Evolutionary conservation across 2,797 vertebrate genomes (phyloP), one percentile per base, ranked within the genome.

Genomic region (Eutrigla gurnardus): DNA sequence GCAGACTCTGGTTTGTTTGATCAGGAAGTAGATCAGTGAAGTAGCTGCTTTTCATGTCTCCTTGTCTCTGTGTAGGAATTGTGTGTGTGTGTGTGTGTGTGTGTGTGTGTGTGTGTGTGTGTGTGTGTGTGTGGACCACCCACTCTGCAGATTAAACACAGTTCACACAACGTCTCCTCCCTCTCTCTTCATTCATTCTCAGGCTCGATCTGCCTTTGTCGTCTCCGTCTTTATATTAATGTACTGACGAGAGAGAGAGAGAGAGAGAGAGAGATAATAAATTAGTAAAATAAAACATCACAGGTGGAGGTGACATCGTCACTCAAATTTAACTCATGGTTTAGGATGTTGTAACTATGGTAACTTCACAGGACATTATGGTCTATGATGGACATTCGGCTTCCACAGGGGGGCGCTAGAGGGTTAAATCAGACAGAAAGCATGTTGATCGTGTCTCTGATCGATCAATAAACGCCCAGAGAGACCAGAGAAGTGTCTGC

Each of bases 61-160:
- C 25, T 25, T 47, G 68, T 60, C 17, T 39, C 54, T 61, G 68
- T 71, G 52, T 70, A 35, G 55, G 40, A 55, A 49, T 63, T 58
- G 73, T 69, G 67, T 81, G 84, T 73, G 60, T 73, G 74, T 55
- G 75, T 64, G 73, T 76, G 83, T 77, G 77, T 63, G 74, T 73
- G 65, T 70, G 60, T 69, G 79, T 80, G 77, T 80, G 75, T 71
- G 64, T 73, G 75, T 53, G 76, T 62, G 70, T 74, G 77, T 12
- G 5, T 6, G 49, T 10, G 67, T 72, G 53, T 67, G 77, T 78
- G 73, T 75, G 59, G 93, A 94, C 94, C 94, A 95, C 94, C 94
- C 93, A 95, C 88, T 89, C 90, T 90, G 93, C 85, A 91, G 82
- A 88, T 87, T 84, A 87, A 85, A 88, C 75, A 81, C 64, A 67